These are phyloP conservation scores for Hanleya hanleyi DNA, from an alignment of 2,888 invertebrate genomes.

Conservation along the genomic window DNA sequence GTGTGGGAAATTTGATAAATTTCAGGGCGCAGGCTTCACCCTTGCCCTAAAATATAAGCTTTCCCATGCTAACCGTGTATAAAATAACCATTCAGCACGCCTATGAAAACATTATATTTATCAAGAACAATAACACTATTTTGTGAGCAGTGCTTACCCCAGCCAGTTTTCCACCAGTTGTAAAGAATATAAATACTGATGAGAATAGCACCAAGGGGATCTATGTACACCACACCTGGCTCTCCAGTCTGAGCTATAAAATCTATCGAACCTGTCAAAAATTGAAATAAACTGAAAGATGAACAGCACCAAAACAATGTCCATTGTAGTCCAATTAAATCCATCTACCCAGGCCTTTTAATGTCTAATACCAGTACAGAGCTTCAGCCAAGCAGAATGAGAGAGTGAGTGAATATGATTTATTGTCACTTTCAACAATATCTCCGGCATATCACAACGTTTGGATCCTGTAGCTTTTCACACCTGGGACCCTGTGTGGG, in stretches of 20 bases:
- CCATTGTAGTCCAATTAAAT: not conserved
- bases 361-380: too few species aligned
- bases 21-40: too few species aligned
- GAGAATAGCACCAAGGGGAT: constrained; percentile 75
- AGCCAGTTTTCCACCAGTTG: constrained; percentile 74
- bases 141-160: constrained; percentile 57
- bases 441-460: too few species aligned
- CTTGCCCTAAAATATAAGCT: too few species aligned
- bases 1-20: too few species aligned
- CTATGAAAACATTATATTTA: not conserved
- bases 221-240: constrained; percentile 69
- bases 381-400: too few species aligned
- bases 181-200: constrained; percentile 74
- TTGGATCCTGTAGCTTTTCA: too few species aligned
- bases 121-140: not conserved
- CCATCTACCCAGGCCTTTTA: not conserved
- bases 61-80: too few species aligned
- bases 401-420: too few species aligned
- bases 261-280: constrained; percentile 50
- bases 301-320: not conserved
- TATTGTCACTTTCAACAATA: too few species aligned
- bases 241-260: constrained; percentile 41
- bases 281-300: not conserved
- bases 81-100: too few species aligned
- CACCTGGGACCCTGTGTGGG: too few species aligned